phyloP scores from a whole-genome alignment of 2,888 invertebrate genomes.

The Sarcophaga rosellei region DNA sequence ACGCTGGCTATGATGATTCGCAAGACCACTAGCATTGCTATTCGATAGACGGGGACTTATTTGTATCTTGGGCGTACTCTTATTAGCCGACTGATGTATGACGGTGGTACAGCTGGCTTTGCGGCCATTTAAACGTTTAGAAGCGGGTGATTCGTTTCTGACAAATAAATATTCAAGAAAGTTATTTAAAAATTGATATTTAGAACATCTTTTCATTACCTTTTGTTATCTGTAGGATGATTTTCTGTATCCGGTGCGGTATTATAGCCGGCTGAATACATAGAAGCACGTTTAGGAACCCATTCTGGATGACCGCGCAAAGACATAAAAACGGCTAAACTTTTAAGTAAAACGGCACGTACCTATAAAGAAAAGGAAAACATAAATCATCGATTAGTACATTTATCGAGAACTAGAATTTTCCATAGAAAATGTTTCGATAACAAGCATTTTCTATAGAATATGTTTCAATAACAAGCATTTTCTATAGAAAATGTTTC shows the following conservation, averaged over 20 bases:
- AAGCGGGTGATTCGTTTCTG: conserved; percentile 75
- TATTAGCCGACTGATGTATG: conserved; percentile 59
- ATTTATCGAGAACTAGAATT: background rate
- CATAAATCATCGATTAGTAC: background rate
- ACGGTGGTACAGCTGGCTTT: conserved; percentile 65
- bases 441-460: too few species aligned
- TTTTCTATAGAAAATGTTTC: too few species aligned
- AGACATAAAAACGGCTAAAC: conserved; percentile 81
- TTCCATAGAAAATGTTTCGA: too few species aligned
- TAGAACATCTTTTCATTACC: conserved; percentile 68
- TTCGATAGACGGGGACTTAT: conserved; percentile 62
- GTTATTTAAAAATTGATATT: background rate
- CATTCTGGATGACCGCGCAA: conserved; percentile 80
- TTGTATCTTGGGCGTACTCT: conserved; percentile 59
- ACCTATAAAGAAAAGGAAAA: conserved; percentile 76
- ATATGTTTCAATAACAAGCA: background rate
- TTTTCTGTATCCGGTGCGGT: conserved; percentile 80
- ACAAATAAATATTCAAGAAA: background rate
- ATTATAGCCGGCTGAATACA: conserved; percentile 80
- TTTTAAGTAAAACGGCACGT: conserved; percentile 81
- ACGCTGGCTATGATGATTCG: conserved; percentile 54
- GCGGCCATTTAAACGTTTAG: conserved; percentile 71
- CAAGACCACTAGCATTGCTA: conserved; percentile 56
- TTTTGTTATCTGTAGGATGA: conserved; percentile 73
- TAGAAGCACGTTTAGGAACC: conserved; percentile 79